A percentile compares a stretch with the other conserved stretches of the same genome.
Evolutionary conservation across 2,888 invertebrate species (phyloP).

Genomic region (Athalia rosae): DNA sequence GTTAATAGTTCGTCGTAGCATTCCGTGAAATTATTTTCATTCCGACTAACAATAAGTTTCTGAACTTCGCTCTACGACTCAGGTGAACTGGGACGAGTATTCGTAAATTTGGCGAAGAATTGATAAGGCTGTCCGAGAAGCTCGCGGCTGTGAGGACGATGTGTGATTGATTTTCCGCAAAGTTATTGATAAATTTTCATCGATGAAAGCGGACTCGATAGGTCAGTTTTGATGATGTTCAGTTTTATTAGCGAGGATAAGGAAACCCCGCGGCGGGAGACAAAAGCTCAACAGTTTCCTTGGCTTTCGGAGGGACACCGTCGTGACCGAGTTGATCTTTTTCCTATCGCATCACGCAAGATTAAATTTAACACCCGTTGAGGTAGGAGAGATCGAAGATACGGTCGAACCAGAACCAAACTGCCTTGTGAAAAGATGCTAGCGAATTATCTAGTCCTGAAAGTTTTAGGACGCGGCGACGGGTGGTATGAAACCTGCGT

Average conservation of each 20-base stretch:
- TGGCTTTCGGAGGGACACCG: conserved; percentile 4
- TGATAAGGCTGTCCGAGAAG: neutral
- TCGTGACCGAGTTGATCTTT: conserved; percentile 34
- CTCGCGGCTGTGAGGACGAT: neutral
- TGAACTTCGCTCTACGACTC: too few species aligned
- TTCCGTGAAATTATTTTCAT: neutral
- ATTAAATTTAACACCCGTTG: conserved; percentile 39
- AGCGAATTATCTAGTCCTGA: neutral
- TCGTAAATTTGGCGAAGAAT: neutral
- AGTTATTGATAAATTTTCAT: neutral
- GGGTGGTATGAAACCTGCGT: neutral
- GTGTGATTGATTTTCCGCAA: neutral
- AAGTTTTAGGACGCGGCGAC: conserved; percentile 11
- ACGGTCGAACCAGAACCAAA: conserved; percentile 21
- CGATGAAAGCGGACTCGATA: neutral
- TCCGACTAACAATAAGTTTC: neutral
- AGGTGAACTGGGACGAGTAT: neutral
- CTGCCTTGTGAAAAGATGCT: conserved; percentile 5
- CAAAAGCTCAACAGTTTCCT: conserved; percentile 36
- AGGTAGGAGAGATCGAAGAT: conserved; percentile 31
- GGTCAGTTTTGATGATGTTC: neutral
- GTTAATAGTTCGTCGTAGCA: neutral
- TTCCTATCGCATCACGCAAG: conserved; percentile 41
- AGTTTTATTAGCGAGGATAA: neutral
- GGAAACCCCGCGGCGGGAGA: conserved; percentile 13